A percentile compares a stretch with the other conserved stretches of the same genome.
These are phyloP conservation scores for Trichonephila inaurata DNA, from an alignment of 1,140 invertebrate genomes.

Conservation along the genomic window DNA sequence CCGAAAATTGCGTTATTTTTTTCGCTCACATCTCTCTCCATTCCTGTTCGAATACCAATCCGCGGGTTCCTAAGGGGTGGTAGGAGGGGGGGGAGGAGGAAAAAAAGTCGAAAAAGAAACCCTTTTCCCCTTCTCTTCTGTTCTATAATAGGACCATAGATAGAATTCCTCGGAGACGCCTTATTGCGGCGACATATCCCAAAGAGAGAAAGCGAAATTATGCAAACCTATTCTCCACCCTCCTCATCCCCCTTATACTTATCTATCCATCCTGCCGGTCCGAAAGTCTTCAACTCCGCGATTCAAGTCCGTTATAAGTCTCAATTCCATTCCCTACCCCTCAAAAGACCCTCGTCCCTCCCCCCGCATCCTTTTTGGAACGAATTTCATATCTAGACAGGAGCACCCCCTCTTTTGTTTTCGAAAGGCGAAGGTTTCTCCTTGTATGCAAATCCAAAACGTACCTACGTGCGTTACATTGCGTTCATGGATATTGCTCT, in stretches of 20 bases:
- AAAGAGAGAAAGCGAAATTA: constrained; percentile 64
- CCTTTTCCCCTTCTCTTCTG: constrained; percentile 13
- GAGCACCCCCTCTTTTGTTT: constrained; percentile 45
- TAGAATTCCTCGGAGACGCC: neutral
- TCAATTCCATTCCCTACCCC: constrained; percentile 47
- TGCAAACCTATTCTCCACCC: constrained; percentile 69
- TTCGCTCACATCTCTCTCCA: constrained; percentile 5
- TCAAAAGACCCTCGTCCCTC: neutral
- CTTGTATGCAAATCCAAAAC: constrained; percentile 71
- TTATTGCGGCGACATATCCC: constrained; percentile 69
- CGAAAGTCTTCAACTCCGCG: constrained; percentile 57
- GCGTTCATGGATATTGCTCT: constrained; percentile 72
- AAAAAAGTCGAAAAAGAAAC: constrained; percentile 63
- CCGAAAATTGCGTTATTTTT: constrained; percentile 75
- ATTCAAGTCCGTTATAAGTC: constrained; percentile 73
- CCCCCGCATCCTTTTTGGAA: neutral
- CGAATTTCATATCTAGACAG: constrained; percentile 70
- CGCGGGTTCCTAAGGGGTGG: neutral
- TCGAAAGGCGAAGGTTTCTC: neutral
- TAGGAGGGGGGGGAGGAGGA: neutral
- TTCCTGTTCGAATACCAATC: constrained; percentile 62
- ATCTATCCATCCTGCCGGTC: constrained; percentile 2
- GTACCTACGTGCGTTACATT: constrained; percentile 73
- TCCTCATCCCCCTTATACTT: constrained; percentile 5
- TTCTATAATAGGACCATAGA: constrained; percentile 51